Evolutionary conservation across 1,140 invertebrate species (phyloP), one percentile per base, ranked within the genome.

Genomic region (Drosophila lini): DNA sequence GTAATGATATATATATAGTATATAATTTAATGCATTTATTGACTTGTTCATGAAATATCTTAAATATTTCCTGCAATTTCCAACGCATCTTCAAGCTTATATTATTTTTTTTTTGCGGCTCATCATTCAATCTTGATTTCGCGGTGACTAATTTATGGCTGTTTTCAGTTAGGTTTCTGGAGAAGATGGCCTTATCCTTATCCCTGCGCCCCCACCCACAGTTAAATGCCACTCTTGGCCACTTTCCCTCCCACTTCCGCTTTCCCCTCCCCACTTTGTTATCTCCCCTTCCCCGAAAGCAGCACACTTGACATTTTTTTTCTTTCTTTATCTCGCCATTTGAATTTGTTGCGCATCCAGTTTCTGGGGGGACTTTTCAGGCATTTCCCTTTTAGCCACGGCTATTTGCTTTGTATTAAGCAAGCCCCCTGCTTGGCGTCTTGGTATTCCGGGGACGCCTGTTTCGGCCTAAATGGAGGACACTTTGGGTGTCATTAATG

Each of bases 401-500:
- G 62, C 70, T 75, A 63, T 58, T 70, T 82, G 64, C 64, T 81
- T 78, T 78, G 74, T 69, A 81, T 81, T 81, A 78, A 64, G 65
- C 50, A 6, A 63, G 16, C 34, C 36, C 34, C 45, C 36, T 11
- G 25, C 25, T 28, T 5, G 25, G 52, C 41, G 15, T 3, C 34
- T 16, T 13, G 19, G 44, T 10, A 48, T 45, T 34, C 31, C 63
- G 53, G 32, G 31, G 50, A 36, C 6, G 60, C 52, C 60, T 61
- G 32, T 60, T 55, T 55, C 45, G 42, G 77, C 67, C 76, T 69
- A 77, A 86, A 86, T 88, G 83, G 83, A 88, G 83, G 63, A 88
- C 73, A 80, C 83, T 86, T 83, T 59, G 78, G 80, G 80, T 81
- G 80, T 82, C 83, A 88, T 86, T 86, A 86, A 88, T 80, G 83